Evolutionary conservation across 2,888 invertebrate species (phyloP).

Genomic region (Neoscelio sp.): DNA sequence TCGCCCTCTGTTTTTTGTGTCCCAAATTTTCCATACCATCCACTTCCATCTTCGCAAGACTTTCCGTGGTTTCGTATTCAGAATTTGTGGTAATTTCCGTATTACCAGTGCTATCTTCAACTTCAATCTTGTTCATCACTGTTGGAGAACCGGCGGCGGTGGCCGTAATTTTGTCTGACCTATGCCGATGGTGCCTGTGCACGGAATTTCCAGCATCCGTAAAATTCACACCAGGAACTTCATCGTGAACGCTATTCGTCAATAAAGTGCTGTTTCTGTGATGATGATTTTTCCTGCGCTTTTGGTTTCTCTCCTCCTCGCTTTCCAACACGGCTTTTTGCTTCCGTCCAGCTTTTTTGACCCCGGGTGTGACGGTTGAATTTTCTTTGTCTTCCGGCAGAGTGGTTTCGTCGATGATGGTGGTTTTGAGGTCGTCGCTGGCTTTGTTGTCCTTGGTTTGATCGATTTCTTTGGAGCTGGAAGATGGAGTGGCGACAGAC

Average conservation of each 20-base stretch:
- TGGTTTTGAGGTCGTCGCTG: slow-evolving; percentile 25
- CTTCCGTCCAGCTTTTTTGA: slow-evolving; percentile 70
- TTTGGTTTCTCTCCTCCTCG: slow-evolving; percentile 75
- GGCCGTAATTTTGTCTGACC: slow-evolving; percentile 33
- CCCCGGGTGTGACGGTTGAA: slow-evolving; percentile 62
- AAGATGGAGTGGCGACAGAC: slow-evolving; percentile 21
- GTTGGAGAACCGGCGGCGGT: no score
- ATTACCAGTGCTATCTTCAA: not conserved
- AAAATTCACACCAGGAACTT: slow-evolving; percentile 46
- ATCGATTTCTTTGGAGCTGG: slow-evolving; percentile 3
- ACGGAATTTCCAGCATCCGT: slow-evolving; percentile 59
- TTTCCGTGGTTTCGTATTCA: no score
- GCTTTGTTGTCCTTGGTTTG: slow-evolving; percentile 2
- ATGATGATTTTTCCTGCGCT: slow-evolving; percentile 77
- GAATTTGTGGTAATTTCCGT: slow-evolving; percentile 8
- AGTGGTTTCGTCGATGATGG: slow-evolving; percentile 31
- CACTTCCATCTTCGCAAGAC: not conserved
- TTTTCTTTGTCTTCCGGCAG: slow-evolving; percentile 16
- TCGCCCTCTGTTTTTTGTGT: no score
- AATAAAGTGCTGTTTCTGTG: slow-evolving; percentile 77
- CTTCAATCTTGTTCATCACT: no score
- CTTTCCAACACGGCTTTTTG: slow-evolving; percentile 69
- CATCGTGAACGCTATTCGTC: slow-evolving; percentile 79
- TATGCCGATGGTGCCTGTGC: slow-evolving; percentile 65
- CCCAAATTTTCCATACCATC: no score